Evolutionary conservation across 2,888 invertebrate species (phyloP).

Genomic region (Lepeophtheirus nordmannii): DNA sequence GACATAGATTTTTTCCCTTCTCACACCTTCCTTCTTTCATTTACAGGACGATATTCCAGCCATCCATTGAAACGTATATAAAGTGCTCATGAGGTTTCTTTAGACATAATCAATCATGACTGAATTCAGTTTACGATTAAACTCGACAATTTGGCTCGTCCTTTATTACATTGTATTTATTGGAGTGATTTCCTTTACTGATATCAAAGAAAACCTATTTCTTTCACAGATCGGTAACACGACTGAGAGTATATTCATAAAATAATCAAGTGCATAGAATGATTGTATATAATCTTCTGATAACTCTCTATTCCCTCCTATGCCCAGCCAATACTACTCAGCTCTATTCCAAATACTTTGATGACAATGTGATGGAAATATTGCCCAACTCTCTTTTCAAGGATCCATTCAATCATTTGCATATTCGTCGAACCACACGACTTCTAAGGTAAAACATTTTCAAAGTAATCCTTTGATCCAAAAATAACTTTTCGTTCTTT

Average conservation of each 20-base stretch:
- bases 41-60: background rate
- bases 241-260: background rate
- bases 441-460: too few relatives aligned
- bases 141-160: background rate
- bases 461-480: too few relatives aligned
- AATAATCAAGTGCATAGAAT: background rate
- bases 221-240: background rate
- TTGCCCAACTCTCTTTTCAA: too few relatives aligned
- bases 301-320: background rate
- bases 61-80: too few relatives aligned
- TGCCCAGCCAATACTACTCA: background rate
- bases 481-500: too few relatives aligned
- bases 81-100: too few relatives aligned
- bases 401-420: too few relatives aligned
- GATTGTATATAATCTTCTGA: background rate
- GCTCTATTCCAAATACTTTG: background rate
- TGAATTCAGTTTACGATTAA: background rate
- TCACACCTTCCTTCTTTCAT: background rate
- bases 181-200: conserved; percentile 1
- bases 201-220: background rate
- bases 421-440: too few relatives aligned
- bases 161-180: background rate
- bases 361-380: too few relatives aligned
- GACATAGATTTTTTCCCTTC: background rate
- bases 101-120: background rate